A percentile compares a stretch with the other conserved stretches of the same genome.
Conservation (phyloP, 2,797 vertebrate genomes). For the Notamacropus eugenii region DNA sequence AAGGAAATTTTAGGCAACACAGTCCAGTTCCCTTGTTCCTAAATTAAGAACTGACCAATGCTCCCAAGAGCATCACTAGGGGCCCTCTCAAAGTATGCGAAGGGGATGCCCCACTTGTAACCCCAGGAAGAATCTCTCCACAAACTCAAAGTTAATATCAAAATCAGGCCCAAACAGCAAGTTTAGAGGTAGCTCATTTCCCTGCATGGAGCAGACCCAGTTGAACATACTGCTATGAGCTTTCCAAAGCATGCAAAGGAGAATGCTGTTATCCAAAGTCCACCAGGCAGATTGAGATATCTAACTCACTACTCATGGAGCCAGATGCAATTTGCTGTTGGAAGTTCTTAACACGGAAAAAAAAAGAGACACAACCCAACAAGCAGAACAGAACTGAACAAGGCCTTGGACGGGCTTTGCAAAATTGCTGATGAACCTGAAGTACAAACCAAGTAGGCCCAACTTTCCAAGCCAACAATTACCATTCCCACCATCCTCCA, state of each 20-base stretch:
- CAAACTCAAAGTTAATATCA: slow-evolving; percentile 32
- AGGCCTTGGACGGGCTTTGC: background rate
- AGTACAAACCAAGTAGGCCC: slow-evolving; percentile 27
- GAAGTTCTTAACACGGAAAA: background rate
- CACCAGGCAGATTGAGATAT: slow-evolving; percentile 19
- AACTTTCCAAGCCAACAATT: background rate
- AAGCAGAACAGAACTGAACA: background rate
- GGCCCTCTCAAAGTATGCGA: background rate
- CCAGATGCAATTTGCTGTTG: background rate
- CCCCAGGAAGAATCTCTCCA: background rate
- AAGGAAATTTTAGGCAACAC: background rate
- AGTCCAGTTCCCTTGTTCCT: background rate
- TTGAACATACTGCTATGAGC: slow-evolving; percentile 26
- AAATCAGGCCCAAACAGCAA: background rate
- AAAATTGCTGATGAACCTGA: slow-evolving; percentile 2
- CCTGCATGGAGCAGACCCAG: slow-evolving; percentile 16
- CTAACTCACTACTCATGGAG: background rate
- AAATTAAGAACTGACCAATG: background rate
- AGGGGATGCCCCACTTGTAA: background rate
- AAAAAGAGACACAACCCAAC: background rate
- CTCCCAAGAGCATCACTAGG: background rate
- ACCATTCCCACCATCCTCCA: background rate
- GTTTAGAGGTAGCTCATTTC: slow-evolving; percentile 17
- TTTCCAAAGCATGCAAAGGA: background rate
- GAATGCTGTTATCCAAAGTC: background rate